These are phyloP conservation scores for Peromyscus melanophrys DNA, from an alignment of 2,797 vertebrate genomes.

Conservation along the genomic window DNA sequence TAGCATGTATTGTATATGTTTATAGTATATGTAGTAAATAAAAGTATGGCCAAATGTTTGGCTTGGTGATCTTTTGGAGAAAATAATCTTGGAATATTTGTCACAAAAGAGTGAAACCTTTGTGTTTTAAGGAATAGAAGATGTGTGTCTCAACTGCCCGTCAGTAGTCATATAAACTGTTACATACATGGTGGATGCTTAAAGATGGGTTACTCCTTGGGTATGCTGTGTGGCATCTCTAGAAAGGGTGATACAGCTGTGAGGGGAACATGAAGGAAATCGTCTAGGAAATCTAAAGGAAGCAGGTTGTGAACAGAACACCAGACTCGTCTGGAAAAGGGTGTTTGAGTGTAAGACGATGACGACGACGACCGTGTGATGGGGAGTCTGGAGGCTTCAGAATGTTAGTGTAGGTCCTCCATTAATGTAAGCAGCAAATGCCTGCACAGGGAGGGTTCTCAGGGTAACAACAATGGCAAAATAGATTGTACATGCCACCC, in stretches of 20 bases:
- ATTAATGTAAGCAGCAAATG: slow-evolving; percentile 36
- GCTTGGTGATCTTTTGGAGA: slow-evolving; percentile 86
- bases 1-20: slow-evolving; percentile 98
- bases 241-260: slow-evolving; percentile 33
- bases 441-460: slow-evolving; percentile 12
- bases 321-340: not conserved
- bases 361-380: not conserved
- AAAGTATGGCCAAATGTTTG: slow-evolving; percentile 93
- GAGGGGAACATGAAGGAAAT: not conserved
- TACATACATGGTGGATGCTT: not conserved
- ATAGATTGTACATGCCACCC: not conserved
- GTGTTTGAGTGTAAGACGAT: not conserved
- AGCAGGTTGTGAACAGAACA: not conserved
- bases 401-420: not conserved
- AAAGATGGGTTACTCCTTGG: not conserved
- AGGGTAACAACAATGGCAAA: slow-evolving; percentile 8
- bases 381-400: not conserved
- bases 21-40: slow-evolving; percentile 97
- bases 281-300: slow-evolving; percentile 12
- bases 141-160: not conserved
- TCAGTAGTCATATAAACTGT: not conserved
- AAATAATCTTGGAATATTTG: slow-evolving; percentile 73
- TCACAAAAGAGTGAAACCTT: slow-evolving; percentile 54
- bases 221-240: slow-evolving; percentile 49
- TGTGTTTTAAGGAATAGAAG: not conserved